Evolutionary conservation across 2,888 invertebrate species (phyloP).

Genomic region (Platypus cylindrus): DNA sequence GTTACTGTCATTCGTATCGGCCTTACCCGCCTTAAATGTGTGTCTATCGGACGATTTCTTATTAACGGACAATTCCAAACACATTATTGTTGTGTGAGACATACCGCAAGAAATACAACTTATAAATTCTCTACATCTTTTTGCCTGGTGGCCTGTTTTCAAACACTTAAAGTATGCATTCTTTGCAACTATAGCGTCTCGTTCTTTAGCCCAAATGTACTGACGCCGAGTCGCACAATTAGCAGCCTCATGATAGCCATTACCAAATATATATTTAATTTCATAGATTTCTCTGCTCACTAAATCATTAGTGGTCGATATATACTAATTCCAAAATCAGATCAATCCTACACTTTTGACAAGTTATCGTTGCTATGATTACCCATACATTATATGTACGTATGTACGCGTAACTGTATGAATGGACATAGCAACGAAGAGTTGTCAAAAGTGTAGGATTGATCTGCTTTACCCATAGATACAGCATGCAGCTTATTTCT

Average conservation of each 20-base stretch:
- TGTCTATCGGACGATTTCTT: no score
- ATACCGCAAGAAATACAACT: neutral
- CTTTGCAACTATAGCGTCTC: neutral
- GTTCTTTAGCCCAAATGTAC: neutral
- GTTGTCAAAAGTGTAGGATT: no score
- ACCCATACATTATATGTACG: no score
- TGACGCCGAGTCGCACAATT: no score
- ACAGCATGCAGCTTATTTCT: neutral
- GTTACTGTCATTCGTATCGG: no score
- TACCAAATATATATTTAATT: no score
- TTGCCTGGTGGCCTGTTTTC: neutral
- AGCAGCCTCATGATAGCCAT: no score
- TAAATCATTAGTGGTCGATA: neutral
- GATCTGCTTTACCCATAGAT: no score
- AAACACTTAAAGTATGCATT: neutral
- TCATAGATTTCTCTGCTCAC: no score
- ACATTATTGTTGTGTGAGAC: conserved; percentile 1
- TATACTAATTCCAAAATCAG: neutral
- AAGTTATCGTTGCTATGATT: neutral
- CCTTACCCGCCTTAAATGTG: no score
- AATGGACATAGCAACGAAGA: no score
- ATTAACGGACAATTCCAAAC: neutral
- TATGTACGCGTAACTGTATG: no score
- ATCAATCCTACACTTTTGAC: neutral
- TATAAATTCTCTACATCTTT: neutral